phyloP scores from a whole-genome alignment of 2,797 vertebrate genomes.

The Rhinoraja longicauda region DNA sequence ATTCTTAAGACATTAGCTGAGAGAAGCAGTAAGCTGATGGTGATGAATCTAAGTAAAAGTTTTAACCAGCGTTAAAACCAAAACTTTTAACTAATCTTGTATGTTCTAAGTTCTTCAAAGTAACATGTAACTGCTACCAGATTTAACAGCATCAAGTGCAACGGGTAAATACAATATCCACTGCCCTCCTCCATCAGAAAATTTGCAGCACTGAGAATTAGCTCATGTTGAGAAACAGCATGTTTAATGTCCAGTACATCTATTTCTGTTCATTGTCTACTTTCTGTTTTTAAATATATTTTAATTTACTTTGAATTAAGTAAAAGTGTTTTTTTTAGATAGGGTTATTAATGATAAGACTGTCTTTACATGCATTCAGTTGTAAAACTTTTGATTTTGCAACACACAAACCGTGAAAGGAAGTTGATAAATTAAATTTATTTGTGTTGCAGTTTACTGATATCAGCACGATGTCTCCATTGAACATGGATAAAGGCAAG shows the following conservation, averaged over 20 bases:
- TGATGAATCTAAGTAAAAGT: neutral
- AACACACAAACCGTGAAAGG: neutral
- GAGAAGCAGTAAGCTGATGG: neutral
- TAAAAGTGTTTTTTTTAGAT: neutral
- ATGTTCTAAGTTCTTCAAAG: too few species aligned
- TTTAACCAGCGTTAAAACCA: neutral
- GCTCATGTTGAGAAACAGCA: too few species aligned
- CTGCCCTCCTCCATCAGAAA: too few species aligned
- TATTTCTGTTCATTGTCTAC: too few species aligned
- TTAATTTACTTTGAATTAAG: neutral
- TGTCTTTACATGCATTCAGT: neutral
- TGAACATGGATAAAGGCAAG: conserved; percentile 74
- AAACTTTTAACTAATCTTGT: neutral
- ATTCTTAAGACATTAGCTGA: neutral
- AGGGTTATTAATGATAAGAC: neutral
- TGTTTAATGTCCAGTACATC: too few species aligned
- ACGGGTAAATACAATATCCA: too few species aligned
- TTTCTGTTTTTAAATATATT: neutral
- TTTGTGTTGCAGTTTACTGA: conserved; percentile 66
- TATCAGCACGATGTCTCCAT: conserved; percentile 66
- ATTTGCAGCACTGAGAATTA: too few species aligned
- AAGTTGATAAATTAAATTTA: conserved; percentile 41
- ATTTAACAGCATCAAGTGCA: too few species aligned
- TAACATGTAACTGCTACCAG: too few species aligned
- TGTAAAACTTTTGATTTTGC: neutral